Evolutionary conservation across 2,797 vertebrate genomes (phyloP).

Genomic region (Choloepus didactylus): DNA sequence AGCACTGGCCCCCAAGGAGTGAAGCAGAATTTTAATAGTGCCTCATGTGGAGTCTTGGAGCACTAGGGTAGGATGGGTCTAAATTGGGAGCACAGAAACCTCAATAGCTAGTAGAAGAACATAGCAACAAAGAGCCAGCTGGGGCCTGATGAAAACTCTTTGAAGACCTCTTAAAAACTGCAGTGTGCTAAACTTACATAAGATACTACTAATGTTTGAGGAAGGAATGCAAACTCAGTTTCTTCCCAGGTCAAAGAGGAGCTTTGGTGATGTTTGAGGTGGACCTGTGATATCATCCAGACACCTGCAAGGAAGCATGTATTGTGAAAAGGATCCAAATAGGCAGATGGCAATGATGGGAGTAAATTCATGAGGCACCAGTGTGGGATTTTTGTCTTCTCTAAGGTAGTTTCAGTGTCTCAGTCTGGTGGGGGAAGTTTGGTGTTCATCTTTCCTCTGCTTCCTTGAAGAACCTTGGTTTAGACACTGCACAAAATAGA

Average conservation of each 20-base stretch:
- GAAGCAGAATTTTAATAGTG: not conserved
- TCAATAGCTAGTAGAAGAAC: not conserved
- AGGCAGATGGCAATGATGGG: not conserved
- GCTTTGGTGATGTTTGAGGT: not conserved
- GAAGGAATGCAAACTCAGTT: not conserved
- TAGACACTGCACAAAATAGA: not conserved
- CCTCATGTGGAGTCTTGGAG: too few species aligned
- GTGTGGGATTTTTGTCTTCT: not conserved
- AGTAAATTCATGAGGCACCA: not conserved
- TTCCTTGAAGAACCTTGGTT: slow-evolving; percentile 5
- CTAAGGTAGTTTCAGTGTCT: not conserved
- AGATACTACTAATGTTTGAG: not conserved
- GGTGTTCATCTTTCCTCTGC: not conserved
- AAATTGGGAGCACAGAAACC: not conserved
- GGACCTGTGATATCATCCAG: not conserved
- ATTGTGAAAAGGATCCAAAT: not conserved
- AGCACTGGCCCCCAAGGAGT: not conserved
- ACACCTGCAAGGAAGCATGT: slow-evolving; percentile 18
- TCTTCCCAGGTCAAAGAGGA: slow-evolving; percentile 49
- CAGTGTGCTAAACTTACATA: not conserved
- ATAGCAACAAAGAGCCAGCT: not conserved
- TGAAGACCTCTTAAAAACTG: not conserved
- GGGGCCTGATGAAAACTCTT: not conserved
- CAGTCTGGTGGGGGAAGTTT: not conserved
- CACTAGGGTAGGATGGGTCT: not conserved